Percentiles rank a stretch among this genome's conserved stretches.
These are phyloP conservation scores for Antechinus stuartii DNA, from an alignment of 2,113 vertebrate species.

Conservation along the genomic window DNA sequence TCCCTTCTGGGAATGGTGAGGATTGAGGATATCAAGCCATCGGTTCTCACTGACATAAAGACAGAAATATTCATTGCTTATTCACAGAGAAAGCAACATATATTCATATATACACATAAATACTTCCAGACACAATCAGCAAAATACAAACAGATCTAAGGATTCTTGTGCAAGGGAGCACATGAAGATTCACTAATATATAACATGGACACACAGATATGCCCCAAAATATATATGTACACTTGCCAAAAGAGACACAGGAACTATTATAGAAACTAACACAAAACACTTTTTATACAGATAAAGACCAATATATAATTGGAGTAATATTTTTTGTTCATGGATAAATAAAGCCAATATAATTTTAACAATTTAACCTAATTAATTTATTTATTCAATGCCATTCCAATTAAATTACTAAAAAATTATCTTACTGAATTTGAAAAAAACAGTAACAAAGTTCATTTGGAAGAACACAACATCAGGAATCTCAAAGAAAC, in stretches of 20 bases:
- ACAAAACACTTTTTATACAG: not conserved
- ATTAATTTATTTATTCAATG: not conserved
- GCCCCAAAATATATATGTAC: not conserved
- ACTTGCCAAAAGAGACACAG: not conserved
- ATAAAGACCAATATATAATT: not conserved
- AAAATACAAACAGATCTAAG: not conserved
- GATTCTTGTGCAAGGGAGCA: not conserved
- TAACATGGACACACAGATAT: not conserved
- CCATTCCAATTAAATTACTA: not conserved
- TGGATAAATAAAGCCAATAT: not conserved
- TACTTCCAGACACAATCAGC: not conserved
- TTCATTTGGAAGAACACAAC: not conserved
- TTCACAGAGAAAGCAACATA: not conserved
- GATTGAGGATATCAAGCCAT: not conserved
- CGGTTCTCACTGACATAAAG: not conserved
- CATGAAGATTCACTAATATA: not conserved
- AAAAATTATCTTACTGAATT: not conserved
- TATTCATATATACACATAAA: not conserved
- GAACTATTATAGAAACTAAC: not conserved
- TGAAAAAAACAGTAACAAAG: not conserved
- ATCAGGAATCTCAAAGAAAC: not conserved
- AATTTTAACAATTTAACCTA: not conserved
- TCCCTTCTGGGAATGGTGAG: not conserved
- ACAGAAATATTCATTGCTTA: not conserved
- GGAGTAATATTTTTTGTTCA: not conserved